Percentiles rank a stretch among this genome's conserved stretches.
phyloP scores from a whole-genome alignment of 1,140 invertebrate genomes.

The Matsumurasca onukii region DNA sequence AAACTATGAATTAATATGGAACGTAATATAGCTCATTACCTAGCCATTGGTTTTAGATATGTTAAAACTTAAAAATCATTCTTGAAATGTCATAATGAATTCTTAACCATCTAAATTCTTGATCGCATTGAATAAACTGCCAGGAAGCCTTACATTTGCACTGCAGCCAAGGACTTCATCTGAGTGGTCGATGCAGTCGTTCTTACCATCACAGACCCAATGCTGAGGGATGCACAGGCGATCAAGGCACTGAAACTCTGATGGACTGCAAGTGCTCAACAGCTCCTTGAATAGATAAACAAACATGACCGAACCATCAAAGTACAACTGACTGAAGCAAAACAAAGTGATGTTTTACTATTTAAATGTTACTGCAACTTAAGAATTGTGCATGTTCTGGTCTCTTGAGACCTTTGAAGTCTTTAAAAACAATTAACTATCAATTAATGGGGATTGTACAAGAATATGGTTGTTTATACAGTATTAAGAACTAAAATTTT shows the following conservation, averaged over 20 bases:
- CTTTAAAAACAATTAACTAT: too few relatives aligned
- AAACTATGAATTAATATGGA: too few relatives aligned
- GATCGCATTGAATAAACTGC: too few relatives aligned
- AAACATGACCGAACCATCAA: not conserved
- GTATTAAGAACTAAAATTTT: too few relatives aligned
- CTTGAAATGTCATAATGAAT: too few relatives aligned
- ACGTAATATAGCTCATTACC: too few relatives aligned
- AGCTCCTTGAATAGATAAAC: not conserved
- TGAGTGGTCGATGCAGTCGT: conserved; percentile 52
- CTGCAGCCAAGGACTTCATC: conserved; percentile 46
- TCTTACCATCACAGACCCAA: conserved; percentile 56
- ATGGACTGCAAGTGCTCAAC: conserved; percentile 33
- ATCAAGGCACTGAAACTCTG: conserved; percentile 51
- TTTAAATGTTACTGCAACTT: not conserved
- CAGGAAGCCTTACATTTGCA: conserved; percentile 10
- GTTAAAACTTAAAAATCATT: too few relatives aligned
- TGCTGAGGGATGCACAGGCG: conserved; percentile 52
- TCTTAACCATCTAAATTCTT: too few relatives aligned
- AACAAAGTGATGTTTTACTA: not conserved
- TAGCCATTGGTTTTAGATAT: too few relatives aligned
- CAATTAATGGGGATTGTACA: too few relatives aligned
- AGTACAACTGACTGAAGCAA: not conserved
- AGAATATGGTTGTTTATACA: too few relatives aligned
- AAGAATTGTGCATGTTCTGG: not conserved
- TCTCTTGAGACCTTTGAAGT: too few relatives aligned